A percentile compares a stretch with the other conserved stretches of the same genome.
Conservation (phyloP, 2,888 invertebrate genomes). For the Volucella bombylans region DNA sequence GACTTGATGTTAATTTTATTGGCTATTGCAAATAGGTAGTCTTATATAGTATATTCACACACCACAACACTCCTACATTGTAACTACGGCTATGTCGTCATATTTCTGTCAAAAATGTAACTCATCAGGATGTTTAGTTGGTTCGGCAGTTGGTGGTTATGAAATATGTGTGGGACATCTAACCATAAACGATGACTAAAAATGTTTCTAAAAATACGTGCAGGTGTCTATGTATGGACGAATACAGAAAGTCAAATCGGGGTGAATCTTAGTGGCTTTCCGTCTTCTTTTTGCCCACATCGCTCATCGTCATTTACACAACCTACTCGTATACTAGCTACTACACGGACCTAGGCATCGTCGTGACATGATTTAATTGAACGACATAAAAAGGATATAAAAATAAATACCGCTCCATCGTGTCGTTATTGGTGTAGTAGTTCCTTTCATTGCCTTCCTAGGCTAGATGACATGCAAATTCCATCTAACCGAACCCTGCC, state of each 20-base stretch:
- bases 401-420: constrained; percentile 57
- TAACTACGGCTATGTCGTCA: constrained; percentile 14
- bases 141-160: not conserved
- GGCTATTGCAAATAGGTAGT: constrained; percentile 13
- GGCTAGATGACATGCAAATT: constrained; percentile 12
- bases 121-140: constrained; percentile 7
- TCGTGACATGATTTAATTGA: constrained; percentile 69
- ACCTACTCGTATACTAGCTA: not conserved
- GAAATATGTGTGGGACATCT: not conserved
- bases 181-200: constrained; percentile 7
- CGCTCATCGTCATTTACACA: constrained; percentile 39
- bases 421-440: constrained; percentile 1
- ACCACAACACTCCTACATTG: constrained; percentile 6
- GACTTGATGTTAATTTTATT: constrained; percentile 32
- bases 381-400: constrained; percentile 73
- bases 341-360: constrained; percentile 24
- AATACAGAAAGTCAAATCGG: not conserved
- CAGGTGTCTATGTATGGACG: not conserved
- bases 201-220: constrained; percentile 46
- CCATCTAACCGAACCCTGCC: not conserved
- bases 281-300: constrained; percentile 17
- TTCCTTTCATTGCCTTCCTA: constrained; percentile 41
- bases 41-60: constrained; percentile 4
- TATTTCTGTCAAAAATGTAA: constrained; percentile 38
- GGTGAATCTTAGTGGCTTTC: constrained; percentile 3